Base-by-base conservation (phyloP, 2,888 invertebrate genomes). In the Zelleria hepariella region DNA sequence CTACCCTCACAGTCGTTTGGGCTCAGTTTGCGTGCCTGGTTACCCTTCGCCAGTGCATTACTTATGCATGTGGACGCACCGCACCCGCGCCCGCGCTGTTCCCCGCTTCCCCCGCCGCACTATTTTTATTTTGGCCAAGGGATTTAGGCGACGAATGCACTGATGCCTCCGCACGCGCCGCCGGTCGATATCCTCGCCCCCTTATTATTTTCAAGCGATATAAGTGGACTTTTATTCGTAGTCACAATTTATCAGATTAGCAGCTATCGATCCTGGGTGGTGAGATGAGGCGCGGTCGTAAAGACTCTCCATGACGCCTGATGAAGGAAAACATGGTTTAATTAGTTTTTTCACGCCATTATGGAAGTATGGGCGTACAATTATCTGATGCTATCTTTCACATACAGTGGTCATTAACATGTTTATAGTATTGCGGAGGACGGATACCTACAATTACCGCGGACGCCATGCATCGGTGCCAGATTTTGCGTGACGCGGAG, bases 61-160 rank as follows among this genome's bases (percentile, higher is more conserved):
- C 83, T 86, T 85, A 87, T 88, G 86, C 81, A 88, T 86, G 81
- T 58, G 61, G 55, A 52, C 51, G 10, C 18, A 21, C 49, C 59
- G 56, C 27, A 52, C 24, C 18, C 49, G 15, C 26, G 15, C 32
- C 56, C 32, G 10, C 26, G 26, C 26, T 27, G n/a, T n/a, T 42
- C 24, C 47, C 10, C 58, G 47, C 57, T 8, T 26, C 76, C 72
- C 68, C 68, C 70, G 62, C 60, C 59, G 63, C 64, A 69, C 77
- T 78, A 80, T 78, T 82, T 84, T 82, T 81, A 79, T 82, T 79
- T 78, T 71, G 77, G 74, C 71, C 72, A 73, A 71, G 75, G 80
- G 79, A 80, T 81, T 82, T 80, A 76, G 80, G 73, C 74, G 73
- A 67, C 68, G 69, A 66, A 76, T 78, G 77, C 78, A 76, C 71